Base-by-base conservation (phyloP, 2,888 invertebrate species). In the Andrena marginata region DNA sequence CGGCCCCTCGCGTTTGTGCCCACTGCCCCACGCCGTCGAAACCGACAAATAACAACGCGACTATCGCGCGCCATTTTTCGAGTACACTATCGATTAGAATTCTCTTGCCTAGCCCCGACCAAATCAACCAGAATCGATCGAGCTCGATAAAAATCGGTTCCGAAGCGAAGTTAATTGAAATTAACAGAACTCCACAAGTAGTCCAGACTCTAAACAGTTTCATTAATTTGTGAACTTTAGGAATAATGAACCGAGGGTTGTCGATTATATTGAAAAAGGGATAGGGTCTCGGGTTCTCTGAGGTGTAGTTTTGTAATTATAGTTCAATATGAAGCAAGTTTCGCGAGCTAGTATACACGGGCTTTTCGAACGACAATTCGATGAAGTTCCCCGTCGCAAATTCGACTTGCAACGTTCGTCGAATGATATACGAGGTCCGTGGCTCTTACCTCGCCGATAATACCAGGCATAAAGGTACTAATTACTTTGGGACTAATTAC, bases 401-500 rank as follows among this genome's bases (percentile, higher is more conserved):
- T 80, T 77, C 72, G 48, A 77, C 65, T 75, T 23, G 54, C 56
- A 77, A 63, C 77, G 73, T 71, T 72, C 70, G 48, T n/a, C 77
- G 65, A 65, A 80, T 54, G 68, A 74, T 74, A 77, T 76, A 74
- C 69, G 82, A 82, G 75, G 56, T 56, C 23, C 65, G 16, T 31
- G 54, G 76, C 76, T 71, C 70, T 82, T 82, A 76, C 85, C 80
- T 79, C 68, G 74, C 56, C 63, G 85, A 85, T 82, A 85, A 82
- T 80, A 70, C 77, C 56, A 62, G 51, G 80, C 54, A 78, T 84
- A 84, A 84, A 85, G 86, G 78, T 76, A 77, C 81, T 86, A 86
- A 86, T 86, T 86, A 85, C 85, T 86, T 84, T 74, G 75, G 35
- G 67, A 85, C 84, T 86, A 86, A 86, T 85, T 86, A 85, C 85